These are phyloP conservation scores for Ooceraea biroi DNA, from an alignment of 1,140 invertebrate species.

Conservation along the genomic window DNA sequence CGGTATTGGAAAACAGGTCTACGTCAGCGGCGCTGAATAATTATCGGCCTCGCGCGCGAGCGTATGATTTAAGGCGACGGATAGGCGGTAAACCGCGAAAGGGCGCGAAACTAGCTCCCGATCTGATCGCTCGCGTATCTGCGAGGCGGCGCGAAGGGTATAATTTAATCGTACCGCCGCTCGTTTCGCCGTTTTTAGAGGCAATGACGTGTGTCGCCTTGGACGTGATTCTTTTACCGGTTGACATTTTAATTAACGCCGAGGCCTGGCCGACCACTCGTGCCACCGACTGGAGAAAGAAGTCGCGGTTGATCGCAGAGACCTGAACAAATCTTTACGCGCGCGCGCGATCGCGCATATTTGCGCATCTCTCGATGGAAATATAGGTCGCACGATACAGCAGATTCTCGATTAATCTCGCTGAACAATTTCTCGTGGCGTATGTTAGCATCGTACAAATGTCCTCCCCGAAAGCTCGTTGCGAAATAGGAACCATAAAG, in stretches of 20 bases:
- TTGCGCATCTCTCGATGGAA: constrained; percentile 1
- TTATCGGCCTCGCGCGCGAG: not conserved
- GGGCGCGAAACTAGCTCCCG: not conserved
- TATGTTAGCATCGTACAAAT: constrained; percentile 11
- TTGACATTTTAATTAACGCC: constrained; percentile 64
- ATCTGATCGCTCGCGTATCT: constrained; percentile 9
- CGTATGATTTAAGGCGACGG: not conserved
- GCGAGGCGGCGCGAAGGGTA: not conserved
- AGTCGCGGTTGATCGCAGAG: constrained; percentile 6
- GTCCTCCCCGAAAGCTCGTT: not conserved
- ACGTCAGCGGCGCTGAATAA: not conserved
- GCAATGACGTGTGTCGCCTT: constrained; percentile 2
- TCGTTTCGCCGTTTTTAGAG: constrained; percentile 6
- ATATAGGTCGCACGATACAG: not conserved
- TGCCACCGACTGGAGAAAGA: constrained; percentile 7
- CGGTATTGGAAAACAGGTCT: constrained; percentile 1
- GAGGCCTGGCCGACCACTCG: not conserved
- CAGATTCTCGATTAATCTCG: not conserved
- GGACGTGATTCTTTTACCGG: constrained; percentile 8
- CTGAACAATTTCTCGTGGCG: not conserved
- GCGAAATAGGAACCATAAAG: constrained; percentile 62
- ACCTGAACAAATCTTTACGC: too few species aligned
- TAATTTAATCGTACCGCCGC: constrained; percentile 30
- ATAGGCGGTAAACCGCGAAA: not conserved
- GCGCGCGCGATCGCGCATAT: not conserved